These are phyloP conservation scores for Coracias cyanogaster DNA, from an alignment of 2,797 vertebrate genomes.

Conservation along the genomic window DNA sequence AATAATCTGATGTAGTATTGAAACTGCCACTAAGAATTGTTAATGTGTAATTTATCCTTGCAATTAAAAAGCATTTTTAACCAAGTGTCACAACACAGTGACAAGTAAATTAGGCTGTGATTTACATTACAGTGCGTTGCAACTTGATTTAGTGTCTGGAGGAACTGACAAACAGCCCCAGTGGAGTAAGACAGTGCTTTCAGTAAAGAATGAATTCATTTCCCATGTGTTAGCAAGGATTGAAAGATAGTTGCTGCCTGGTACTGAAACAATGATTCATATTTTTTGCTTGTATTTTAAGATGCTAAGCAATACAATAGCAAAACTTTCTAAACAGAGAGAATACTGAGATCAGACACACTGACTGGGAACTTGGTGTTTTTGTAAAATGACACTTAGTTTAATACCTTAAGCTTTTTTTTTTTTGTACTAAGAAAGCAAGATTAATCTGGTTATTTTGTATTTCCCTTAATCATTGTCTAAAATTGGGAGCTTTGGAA, in stretches of 20 bases:
- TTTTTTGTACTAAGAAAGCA: not conserved
- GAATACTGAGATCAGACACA: not conserved
- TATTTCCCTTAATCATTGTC: not conserved
- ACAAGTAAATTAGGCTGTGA: constrained; percentile 85
- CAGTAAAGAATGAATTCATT: constrained; percentile 60
- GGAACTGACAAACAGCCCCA: constrained; percentile 76
- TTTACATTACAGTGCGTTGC: constrained; percentile 78
- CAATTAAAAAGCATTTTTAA: constrained; percentile 87
- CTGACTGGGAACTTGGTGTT: not conserved
- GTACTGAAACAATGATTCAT: constrained; percentile 30
- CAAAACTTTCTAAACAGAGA: not conserved
- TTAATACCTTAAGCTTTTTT: not conserved
- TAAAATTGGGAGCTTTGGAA: not conserved
- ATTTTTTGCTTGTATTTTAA: constrained; percentile 50
- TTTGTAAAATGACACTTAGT: not conserved
- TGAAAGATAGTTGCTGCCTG: constrained; percentile 36
- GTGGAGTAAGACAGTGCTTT: constrained; percentile 66
- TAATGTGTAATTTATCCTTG: constrained; percentile 85
- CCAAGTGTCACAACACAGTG: constrained; percentile 84
- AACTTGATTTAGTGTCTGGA: constrained; percentile 79
- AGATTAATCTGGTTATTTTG: not conserved
- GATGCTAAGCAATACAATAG: constrained; percentile 3
- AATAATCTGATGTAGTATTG: constrained; percentile 77
- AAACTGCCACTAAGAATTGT: constrained; percentile 79
- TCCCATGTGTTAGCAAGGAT: constrained; percentile 30